A percentile compares a stretch with the other conserved stretches of the same genome.
phyloP scores from a whole-genome alignment of 2,113 vertebrate species.

The Xerus inauris region DNA sequence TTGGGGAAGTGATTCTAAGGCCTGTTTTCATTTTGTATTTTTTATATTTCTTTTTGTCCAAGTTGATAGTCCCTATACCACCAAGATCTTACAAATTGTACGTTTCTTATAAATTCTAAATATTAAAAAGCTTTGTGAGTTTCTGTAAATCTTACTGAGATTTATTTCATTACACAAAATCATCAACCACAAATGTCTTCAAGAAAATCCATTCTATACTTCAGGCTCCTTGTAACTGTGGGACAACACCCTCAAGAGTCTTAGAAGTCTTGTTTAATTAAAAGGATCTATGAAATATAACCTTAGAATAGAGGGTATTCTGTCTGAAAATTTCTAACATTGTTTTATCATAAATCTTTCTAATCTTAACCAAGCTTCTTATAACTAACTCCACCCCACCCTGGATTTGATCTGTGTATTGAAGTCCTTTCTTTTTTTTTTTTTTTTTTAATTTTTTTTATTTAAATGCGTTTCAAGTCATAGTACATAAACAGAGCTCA shows the following conservation, averaged over 20 bases:
- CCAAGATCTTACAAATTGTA: neutral
- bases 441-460: no score
- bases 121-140: neutral
- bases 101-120: neutral
- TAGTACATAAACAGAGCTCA: no score
- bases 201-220: neutral
- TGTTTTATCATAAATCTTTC: neutral
- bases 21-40: neutral
- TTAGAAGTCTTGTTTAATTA: neutral
- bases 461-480: no score
- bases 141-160: neutral
- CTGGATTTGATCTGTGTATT: neutral
- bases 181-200: neutral
- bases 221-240: neutral
- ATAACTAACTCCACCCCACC: neutral
- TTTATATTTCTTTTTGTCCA: neutral
- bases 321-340: neutral
- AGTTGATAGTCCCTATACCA: neutral
- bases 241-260: neutral
- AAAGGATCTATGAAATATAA: neutral
- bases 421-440: neutral
- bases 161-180: neutral
- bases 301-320: neutral
- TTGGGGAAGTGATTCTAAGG: neutral
- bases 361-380: neutral